Evolutionary conservation across 2,113 vertebrate species (phyloP), one percentile per base, ranked within the genome.

Genomic region (Colistium nudipinnis): DNA sequence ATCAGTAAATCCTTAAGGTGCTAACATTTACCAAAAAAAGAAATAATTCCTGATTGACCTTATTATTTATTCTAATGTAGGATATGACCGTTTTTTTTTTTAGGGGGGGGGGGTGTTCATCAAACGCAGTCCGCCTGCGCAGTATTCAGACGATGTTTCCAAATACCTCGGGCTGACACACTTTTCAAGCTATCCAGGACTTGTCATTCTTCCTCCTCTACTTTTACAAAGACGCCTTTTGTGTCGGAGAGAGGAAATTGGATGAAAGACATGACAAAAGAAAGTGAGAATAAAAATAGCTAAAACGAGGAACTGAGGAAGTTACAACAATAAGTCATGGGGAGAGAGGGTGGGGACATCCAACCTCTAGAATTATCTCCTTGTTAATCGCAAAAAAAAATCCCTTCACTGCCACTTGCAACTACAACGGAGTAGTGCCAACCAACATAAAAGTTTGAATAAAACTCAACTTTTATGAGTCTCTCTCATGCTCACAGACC

Each of bases 241-340:
- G 85, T 89, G 68, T 85, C 67, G 75, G 51, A 67, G 51, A 67
- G 62, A 78, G 25, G 38, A 81, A 84, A 82, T 70, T 74, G 79
- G 81, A 90, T 90, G 57, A 87, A 91, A 88, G 80, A 66, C 59
- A 36, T 25, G 2, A 3, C 3, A 17, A 60, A 41, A 63, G 51
- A 70, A 65, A 72, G 27, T n/a, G 24, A 22, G 75, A 84, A 76
- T 83, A 92, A 90, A 91, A 90, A 91, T 84, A 91, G 78, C 81
- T 71, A 61, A 33, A 87, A 61, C 78, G 51, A 84, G 61, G 61
- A n/a, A n/a, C 38, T 19, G 74, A 88, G 81, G 66, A 39, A 59
- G 62, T 63, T 73, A 66, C 59, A 81, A 74, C 82, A 77, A 74
- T 78, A 86, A 87, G 74, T 71, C 66, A 74, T 52, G 52, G 30